Evolutionary conservation across 2,888 invertebrate species (phyloP).

Genomic region (Drosophila leonis): DNA sequence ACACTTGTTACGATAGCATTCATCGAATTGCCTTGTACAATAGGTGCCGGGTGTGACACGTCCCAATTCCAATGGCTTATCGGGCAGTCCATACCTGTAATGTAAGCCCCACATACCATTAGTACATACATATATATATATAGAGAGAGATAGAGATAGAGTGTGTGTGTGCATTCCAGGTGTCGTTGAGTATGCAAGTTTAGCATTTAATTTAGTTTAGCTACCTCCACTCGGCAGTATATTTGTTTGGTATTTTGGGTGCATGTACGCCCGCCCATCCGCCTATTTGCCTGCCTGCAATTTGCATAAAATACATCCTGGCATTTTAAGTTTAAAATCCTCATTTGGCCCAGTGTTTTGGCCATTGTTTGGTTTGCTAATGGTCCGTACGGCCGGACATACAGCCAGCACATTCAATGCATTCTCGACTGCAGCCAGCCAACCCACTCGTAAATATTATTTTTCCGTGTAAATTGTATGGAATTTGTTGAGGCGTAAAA

Average conservation of each 20-base stretch:
- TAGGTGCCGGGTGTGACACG: slow-evolving; percentile 94
- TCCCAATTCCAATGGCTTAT: slow-evolving; percentile 92
- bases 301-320: slow-evolving; percentile 74
- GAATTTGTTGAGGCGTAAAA: slow-evolving; percentile 63
- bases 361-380: slow-evolving; percentile 72
- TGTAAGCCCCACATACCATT: slow-evolving; percentile 23
- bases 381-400: slow-evolving; percentile 48
- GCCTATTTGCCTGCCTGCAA: slow-evolving; percentile 45
- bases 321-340: slow-evolving; percentile 45
- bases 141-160: not conserved
- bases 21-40: slow-evolving; percentile 93
- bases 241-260: slow-evolving; percentile 57
- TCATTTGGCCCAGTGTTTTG: slow-evolving; percentile 32
- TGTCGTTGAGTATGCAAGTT: slow-evolving; percentile 30
- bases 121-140: slow-evolving; percentile 6
- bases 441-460: slow-evolving; percentile 47
- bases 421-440: slow-evolving; percentile 17
- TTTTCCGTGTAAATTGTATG: slow-evolving; percentile 60
- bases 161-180: slow-evolving; percentile 17
- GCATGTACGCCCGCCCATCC: not conserved
- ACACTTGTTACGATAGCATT: slow-evolving; percentile 94
- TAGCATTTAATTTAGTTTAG: slow-evolving; percentile 61
- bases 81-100: slow-evolving; percentile 90
- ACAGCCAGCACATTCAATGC: slow-evolving; percentile 26
- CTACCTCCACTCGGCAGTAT: slow-evolving; percentile 39